These are phyloP conservation scores for Gymnocheta viridis DNA, from an alignment of 2,888 invertebrate genomes.

Conservation along the genomic window DNA sequence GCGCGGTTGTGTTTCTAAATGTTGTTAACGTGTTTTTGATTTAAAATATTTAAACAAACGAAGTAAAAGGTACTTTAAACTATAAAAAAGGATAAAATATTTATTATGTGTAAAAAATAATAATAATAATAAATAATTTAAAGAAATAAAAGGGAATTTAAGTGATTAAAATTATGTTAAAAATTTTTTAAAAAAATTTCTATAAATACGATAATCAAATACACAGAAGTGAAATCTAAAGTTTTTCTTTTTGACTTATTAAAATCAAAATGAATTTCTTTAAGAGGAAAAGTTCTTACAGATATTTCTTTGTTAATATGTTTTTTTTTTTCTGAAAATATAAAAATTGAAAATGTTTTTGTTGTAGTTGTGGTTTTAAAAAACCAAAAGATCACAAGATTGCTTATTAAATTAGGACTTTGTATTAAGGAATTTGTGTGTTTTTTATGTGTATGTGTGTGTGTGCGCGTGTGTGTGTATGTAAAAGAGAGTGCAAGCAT, in stretches of 20 bases:
- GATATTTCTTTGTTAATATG: conserved; percentile 26
- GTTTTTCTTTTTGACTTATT: neutral
- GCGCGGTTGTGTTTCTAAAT: conserved; percentile 74
- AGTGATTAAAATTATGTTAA: neutral
- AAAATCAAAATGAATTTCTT: conserved; percentile 9
- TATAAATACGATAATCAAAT: conserved; percentile 11
- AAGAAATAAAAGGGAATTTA: conserved; percentile 27
- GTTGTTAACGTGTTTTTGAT: conserved; percentile 22
- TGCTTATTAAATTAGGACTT: conserved; percentile 33
- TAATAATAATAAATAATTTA: neutral
- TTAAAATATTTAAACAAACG: conserved; percentile 14
- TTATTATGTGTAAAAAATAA: too few relatives aligned
- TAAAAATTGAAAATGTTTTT: conserved; percentile 20
- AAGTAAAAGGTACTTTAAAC: conserved; percentile 37
- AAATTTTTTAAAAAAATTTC: conserved; percentile 1
- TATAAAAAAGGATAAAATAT: conserved; percentile 40
- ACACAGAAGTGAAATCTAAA: conserved; percentile 38
- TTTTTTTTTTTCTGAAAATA: conserved; percentile 7
- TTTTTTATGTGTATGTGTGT: neutral
- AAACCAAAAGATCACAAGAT: conserved; percentile 1
- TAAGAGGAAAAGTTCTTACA: conserved; percentile 34
- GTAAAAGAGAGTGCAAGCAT: neutral
- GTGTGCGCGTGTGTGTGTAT: neutral
- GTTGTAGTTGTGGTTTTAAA: conserved; percentile 33
- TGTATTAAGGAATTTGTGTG: conserved; percentile 18